phyloP scores from a whole-genome alignment of 2,888 invertebrate species.

The Dasypolia templi region DNA sequence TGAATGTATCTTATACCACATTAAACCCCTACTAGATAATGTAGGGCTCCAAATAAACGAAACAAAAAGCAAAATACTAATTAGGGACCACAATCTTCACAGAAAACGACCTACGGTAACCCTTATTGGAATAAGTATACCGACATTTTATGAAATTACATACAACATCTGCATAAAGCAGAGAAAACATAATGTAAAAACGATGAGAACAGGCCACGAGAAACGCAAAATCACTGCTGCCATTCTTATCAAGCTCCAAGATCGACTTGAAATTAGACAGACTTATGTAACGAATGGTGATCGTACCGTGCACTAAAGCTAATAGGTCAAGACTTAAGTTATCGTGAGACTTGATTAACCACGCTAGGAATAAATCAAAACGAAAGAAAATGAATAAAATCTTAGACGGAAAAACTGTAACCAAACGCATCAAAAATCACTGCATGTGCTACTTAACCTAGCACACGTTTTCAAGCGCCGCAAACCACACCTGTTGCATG shows the following conservation, averaged over 20 bases:
- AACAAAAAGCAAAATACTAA: not conserved
- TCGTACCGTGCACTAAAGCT: too few species aligned
- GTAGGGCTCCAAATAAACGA: not conserved
- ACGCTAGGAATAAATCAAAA: too few species aligned
- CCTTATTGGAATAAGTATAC: not conserved
- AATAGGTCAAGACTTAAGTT: too few species aligned
- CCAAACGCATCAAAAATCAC: too few species aligned
- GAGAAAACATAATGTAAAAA: not conserved
- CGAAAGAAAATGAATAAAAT: too few species aligned
- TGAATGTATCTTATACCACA: too few species aligned
- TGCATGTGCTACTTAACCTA: too few species aligned
- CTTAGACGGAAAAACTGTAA: too few species aligned
- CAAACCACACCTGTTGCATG: too few species aligned
- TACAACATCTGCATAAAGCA: not conserved
- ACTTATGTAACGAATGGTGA: not conserved
- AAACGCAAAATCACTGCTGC: not conserved
- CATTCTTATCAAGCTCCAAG: not conserved
- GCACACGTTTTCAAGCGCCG: too few species aligned
- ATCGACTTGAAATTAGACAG: not conserved
- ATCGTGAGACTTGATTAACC: too few species aligned
- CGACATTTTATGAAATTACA: not conserved
- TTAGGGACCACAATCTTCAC: not conserved
- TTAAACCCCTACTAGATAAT: not conserved
- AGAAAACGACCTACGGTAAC: not conserved
- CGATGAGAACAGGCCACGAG: not conserved